These are phyloP conservation scores for Eudasyphora cyanicolor DNA, from an alignment of 2,888 invertebrate genomes.

Conservation along the genomic window DNA sequence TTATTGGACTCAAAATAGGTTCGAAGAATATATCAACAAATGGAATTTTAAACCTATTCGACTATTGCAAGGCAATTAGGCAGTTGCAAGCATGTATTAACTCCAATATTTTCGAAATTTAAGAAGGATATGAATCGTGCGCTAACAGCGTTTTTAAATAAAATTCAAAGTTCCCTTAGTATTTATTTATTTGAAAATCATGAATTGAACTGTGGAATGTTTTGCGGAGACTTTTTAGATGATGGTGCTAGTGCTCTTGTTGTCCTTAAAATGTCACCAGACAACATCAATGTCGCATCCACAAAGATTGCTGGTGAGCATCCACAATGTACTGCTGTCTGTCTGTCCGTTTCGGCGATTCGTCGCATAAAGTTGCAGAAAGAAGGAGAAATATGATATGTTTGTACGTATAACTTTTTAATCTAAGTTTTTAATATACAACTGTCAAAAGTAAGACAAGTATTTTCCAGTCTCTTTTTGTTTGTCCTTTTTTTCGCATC, in stretches of 20 bases:
- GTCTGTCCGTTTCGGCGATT: neutral
- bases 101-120: no score
- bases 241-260: neutral
- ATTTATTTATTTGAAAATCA: no score
- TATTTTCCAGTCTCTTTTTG: constrained; percentile 28
- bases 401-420: constrained; percentile 51
- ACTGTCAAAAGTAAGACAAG: constrained; percentile 58
- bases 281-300: neutral
- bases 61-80: no score
- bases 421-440: constrained; percentile 60
- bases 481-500: neutral
- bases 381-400: neutral
- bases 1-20: no score
- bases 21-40: no score
- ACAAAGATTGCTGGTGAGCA: neutral
- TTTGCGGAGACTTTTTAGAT: no score
- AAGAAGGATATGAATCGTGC: no score
- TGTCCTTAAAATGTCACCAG: neutral
- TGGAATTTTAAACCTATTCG: no score
- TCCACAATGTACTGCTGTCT: neutral
- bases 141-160: no score
- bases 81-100: no score
- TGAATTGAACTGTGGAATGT: no score
- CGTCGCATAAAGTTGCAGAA: constrained; percentile 30
- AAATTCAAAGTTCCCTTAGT: no score